A percentile compares a stretch with the other conserved stretches of the same genome.
These are phyloP conservation scores for Hipparchia sbordonii DNA, from an alignment of 2,888 invertebrate species.

Conservation along the genomic window DNA sequence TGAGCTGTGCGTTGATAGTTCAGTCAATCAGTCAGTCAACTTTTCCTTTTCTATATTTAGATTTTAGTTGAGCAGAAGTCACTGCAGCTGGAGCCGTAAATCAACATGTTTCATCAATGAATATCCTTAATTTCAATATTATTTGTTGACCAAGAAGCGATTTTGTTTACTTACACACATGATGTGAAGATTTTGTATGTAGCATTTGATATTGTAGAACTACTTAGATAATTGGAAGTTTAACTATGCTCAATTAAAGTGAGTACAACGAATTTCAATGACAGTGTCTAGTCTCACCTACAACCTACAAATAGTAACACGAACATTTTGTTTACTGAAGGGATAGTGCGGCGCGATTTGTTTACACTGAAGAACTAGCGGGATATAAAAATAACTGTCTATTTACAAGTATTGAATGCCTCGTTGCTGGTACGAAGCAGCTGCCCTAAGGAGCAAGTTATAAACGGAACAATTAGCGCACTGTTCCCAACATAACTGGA, in stretches of 20 bases:
- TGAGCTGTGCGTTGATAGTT: no score
- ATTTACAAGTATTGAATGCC: conserved; percentile 80
- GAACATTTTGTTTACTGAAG: conserved; percentile 69
- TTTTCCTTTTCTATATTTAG: no score
- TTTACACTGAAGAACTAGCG: conserved; percentile 73
- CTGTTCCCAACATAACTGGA: conserved; percentile 57
- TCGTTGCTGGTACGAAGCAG: conserved; percentile 75
- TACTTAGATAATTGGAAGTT: no score
- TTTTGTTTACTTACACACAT: no score
- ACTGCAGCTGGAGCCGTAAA: no score
- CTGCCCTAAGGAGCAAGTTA: conserved; percentile 77
- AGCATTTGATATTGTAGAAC: no score
- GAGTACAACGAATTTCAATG: conserved; percentile 8
- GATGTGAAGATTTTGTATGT: no score
- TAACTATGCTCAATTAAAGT: neutral
- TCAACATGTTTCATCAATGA: no score
- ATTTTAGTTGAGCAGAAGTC: no score
- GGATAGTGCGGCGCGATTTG: conserved; percentile 67
- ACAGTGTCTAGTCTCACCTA: conserved; percentile 24
- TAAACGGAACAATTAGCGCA: conserved; percentile 78
- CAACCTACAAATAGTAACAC: conserved; percentile 15
- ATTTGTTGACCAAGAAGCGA: no score
- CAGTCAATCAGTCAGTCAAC: no score
- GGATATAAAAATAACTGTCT: conserved; percentile 82
- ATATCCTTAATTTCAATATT: no score